phyloP scores from a whole-genome alignment of 1,140 invertebrate species.

The Mercenaria mercenaria region DNA sequence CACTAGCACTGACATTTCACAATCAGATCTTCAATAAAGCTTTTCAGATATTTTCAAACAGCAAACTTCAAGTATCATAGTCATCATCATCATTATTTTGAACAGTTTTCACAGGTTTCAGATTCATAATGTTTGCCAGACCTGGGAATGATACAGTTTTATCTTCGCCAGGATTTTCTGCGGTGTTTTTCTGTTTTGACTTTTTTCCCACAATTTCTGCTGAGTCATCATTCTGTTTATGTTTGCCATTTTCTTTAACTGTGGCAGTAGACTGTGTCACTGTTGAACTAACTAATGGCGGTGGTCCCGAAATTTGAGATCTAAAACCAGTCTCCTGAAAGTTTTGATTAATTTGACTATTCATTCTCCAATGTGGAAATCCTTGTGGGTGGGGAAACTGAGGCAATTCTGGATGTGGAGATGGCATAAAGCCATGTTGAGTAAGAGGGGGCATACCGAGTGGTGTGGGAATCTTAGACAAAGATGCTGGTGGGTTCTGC shows the following conservation, averaged over 20 bases:
- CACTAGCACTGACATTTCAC: no score
- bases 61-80: constrained; percentile 9
- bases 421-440: neutral
- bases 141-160: constrained; percentile 37
- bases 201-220: constrained; percentile 17
- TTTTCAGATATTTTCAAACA: neutral
- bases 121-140: constrained; percentile 31
- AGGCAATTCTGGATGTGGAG: neutral
- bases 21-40: no score
- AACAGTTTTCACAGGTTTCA: constrained; percentile 27
- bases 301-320: constrained; percentile 43
- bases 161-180: constrained; percentile 8
- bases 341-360: constrained; percentile 29
- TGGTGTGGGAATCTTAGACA: constrained; percentile 9
- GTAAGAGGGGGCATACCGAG: neutral
- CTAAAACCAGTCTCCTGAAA: constrained; percentile 15
- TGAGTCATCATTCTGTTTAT: constrained; percentile 32
- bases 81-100: constrained; percentile 30
- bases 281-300: constrained; percentile 29
- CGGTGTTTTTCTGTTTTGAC: neutral
- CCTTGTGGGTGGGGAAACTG: neutral
- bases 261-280: constrained; percentile 9
- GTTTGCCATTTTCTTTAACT: constrained; percentile 48
- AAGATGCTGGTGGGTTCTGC: neutral
- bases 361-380: neutral